Base-by-base conservation (phyloP, 2,113 vertebrate species). In the Cryptotis parvus region DNA sequence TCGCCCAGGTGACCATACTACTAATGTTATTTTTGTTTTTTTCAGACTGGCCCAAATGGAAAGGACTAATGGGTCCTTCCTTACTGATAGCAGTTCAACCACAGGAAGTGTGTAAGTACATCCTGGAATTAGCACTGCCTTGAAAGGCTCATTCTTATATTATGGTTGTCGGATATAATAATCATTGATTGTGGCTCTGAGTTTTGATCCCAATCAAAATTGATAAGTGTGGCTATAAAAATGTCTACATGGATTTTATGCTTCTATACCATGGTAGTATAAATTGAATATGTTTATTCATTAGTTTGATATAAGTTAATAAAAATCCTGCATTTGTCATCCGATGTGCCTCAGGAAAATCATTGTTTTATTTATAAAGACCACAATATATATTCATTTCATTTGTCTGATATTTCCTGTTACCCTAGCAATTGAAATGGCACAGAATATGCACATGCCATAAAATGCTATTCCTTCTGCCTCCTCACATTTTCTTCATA, bases 51-150 rank as follows among this genome's bases (percentile, higher is more conserved):
- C 99, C 0, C 99, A 99, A 95, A 99, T 99, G 99, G 99, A 99
- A 90, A 98, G 98, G 87, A 99, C 98, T 63, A 99, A 99, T 4
- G 99, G 99, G 39, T 99, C 99, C 78, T 97, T 99, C 95, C 98
- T 99, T 83, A 99, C 99, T 1, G 99, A 99, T 96, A 99, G 99
- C 95, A 99, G 99, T 96, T 99, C 99, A 12, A 99, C 98, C 83
- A 99, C 99, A 4, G 99, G 99, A 97, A 99, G 99, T n/a, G 98
- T 99, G 99, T 99, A 98, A 99, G 99, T 99, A 96, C 66, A 91
- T 96, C 85, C 3, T 29, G 29, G 84, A 39, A 0, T 61, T 26
- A 22, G 20, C 2, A 4, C 33, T 78, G 4, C 49, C 29, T 1
- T n/a, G 39, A 85, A 1, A 49, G 80, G 72, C 63, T 52, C 6